phyloP scores from a whole-genome alignment of 1,140 invertebrate species.

The Bombus polaris region DNA sequence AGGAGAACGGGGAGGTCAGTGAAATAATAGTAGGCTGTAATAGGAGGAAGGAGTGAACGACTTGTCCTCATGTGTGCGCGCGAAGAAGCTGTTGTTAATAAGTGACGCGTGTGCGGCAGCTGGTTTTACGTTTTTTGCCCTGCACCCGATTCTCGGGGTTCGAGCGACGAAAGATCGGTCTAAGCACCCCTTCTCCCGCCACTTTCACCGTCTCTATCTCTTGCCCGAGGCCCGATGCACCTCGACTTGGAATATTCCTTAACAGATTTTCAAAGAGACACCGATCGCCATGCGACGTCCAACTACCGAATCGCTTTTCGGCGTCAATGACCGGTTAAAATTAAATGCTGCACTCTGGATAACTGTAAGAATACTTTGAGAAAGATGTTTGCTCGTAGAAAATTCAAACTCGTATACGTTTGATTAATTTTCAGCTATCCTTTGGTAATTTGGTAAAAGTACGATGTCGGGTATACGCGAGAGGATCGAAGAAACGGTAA shows the following conservation, averaged over 20 bases:
- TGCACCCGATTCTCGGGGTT: conserved; percentile 68
- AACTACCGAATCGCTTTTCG: not conserved
- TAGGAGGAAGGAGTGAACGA: conserved; percentile 61
- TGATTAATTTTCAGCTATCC: no score
- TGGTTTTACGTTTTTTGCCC: conserved; percentile 74
- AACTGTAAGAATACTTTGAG: not conserved
- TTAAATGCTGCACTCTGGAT: not conserved
- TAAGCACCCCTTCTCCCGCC: conserved; percentile 37
- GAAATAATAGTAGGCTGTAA: conserved; percentile 64
- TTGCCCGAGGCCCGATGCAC: not conserved
- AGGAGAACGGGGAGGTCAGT: conserved; percentile 23
- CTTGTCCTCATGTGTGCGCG: conserved; percentile 62
- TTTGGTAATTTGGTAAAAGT: no score
- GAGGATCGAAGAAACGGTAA: no score
- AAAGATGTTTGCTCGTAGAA: not conserved
- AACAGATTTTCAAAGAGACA: conserved; percentile 8
- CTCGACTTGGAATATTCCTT: conserved; percentile 20
- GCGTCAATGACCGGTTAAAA: not conserved
- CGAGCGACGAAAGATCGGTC: conserved; percentile 69
- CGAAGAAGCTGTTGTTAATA: conserved; percentile 76
- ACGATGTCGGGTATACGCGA: no score
- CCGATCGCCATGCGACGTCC: not conserved
- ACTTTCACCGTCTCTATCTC: conserved; percentile 22
- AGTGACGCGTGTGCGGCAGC: conserved; percentile 78
- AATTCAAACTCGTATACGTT: not conserved